Conservation (phyloP, 2,888 invertebrate genomes). For the Oegoconia quadripuncta region DNA sequence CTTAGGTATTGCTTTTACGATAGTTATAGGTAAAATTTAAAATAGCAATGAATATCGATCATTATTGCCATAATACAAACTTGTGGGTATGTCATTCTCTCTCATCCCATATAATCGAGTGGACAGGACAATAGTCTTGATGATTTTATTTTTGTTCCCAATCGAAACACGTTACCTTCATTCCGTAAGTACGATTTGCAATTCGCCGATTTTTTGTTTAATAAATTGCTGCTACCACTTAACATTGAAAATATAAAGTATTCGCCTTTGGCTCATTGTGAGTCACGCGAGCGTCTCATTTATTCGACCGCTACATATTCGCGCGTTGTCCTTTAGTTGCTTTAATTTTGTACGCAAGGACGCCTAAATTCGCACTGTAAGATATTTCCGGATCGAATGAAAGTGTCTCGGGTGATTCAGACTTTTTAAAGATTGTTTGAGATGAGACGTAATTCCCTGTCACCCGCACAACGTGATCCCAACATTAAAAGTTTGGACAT, state of each 20-base stretch:
- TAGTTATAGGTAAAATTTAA: no score
- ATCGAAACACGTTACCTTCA: no score
- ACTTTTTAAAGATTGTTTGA: slow-evolving; percentile 51
- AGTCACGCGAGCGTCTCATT: slow-evolving; percentile 43
- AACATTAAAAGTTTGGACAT: slow-evolving; percentile 57
- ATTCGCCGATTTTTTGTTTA: slow-evolving; percentile 9
- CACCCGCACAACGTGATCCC: slow-evolving; percentile 50
- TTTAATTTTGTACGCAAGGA: slow-evolving; percentile 68
- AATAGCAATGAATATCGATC: no score
- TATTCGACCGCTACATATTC: slow-evolving; percentile 37
- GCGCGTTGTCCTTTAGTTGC: slow-evolving; percentile 58
- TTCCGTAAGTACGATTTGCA: no score
- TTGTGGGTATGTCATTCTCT: no score
- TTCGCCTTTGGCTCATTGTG: slow-evolving; percentile 27
- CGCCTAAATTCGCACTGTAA: slow-evolving; percentile 61
- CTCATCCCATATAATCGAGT: no score
- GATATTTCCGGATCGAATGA: slow-evolving; percentile 72
- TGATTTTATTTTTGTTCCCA: no score
- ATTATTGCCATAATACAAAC: no score
- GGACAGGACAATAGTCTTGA: no score
- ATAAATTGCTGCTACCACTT: slow-evolving; percentile 11
- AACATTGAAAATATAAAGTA: slow-evolving; percentile 12
- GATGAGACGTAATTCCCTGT: slow-evolving; percentile 61
- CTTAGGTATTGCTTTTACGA: no score
- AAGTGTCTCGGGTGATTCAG: slow-evolving; percentile 70